phyloP scores from a whole-genome alignment of 1,140 invertebrate genomes.

The Hyles euphorbiae region DNA sequence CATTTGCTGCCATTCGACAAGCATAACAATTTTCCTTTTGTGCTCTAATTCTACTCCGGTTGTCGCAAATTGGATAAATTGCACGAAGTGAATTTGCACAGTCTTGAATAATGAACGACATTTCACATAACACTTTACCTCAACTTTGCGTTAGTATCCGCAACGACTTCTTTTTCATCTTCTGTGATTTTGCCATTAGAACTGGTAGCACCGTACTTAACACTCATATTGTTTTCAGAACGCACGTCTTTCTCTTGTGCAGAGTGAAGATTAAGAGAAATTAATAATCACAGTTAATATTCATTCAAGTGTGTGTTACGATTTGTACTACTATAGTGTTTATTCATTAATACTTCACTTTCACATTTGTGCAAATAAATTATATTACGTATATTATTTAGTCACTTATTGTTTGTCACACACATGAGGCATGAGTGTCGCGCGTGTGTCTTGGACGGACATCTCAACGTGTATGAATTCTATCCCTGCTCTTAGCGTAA shows the following conservation, averaged over 20 bases:
- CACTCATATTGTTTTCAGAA: constrained; percentile 24
- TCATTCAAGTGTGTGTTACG: not conserved
- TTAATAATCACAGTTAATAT: not conserved
- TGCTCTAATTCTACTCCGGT: constrained; percentile 34
- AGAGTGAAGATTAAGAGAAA: not conserved
- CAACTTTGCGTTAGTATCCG: constrained; percentile 38
- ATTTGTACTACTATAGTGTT: not conserved
- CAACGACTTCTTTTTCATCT: constrained; percentile 16
- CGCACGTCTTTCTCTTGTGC: not conserved
- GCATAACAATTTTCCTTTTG: constrained; percentile 36
- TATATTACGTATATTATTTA: constrained; percentile 12
- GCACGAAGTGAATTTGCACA: constrained; percentile 1
- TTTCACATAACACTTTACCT: constrained; percentile 39
- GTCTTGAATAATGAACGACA: not conserved
- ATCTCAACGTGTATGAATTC: constrained; percentile 23
- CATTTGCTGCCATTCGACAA: not conserved
- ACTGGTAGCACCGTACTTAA: constrained; percentile 52
- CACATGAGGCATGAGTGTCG: constrained; percentile 5
- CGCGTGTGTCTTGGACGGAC: constrained; percentile 28
- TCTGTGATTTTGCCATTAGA: constrained; percentile 30
- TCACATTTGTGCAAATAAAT: constrained; percentile 18
- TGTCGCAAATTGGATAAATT: constrained; percentile 36
- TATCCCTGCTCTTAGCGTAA: constrained; percentile 6
- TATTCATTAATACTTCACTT: constrained; percentile 8
- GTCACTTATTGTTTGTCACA: constrained; percentile 9